Evolutionary conservation across 2,797 vertebrate species (phyloP).

Genomic region (Poecile montanus): DNA sequence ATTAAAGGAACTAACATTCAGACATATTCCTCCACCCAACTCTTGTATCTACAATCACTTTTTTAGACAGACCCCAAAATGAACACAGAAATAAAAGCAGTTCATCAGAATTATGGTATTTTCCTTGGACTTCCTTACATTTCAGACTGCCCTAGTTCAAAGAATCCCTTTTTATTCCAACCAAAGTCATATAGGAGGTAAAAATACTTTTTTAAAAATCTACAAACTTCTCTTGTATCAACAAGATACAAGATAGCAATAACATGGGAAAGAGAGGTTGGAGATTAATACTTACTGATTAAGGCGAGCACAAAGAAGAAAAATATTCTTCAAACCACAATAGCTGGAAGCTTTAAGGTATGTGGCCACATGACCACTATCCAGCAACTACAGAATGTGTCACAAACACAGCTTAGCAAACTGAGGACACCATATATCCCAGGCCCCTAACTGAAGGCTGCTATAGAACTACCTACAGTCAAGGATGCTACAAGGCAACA

Average conservation of each 20-base stretch:
- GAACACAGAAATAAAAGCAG: neutral
- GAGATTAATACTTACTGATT: neutral
- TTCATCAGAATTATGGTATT: neutral
- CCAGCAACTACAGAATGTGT: neutral
- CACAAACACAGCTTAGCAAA: neutral
- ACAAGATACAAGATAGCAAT: neutral
- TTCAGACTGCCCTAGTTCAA: neutral
- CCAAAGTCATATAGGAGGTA: neutral
- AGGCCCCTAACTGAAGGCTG: neutral
- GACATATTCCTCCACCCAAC: neutral
- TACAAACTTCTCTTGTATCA: neutral
- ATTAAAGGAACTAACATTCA: neutral
- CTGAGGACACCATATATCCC: neutral
- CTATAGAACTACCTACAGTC: neutral
- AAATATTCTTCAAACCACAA: neutral
- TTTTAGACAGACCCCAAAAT: neutral
- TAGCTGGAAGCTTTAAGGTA: neutral
- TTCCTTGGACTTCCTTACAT: neutral
- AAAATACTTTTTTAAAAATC: neutral
- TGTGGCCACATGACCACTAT: rapidly evolving
- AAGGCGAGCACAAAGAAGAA: neutral
- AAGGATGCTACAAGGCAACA: neutral
- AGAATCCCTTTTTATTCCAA: neutral
- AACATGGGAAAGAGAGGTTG: neutral
- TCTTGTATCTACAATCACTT: neutral